Conservation (phyloP, 2,797 vertebrate species). For the Alcedo quadribrachys region DNA sequence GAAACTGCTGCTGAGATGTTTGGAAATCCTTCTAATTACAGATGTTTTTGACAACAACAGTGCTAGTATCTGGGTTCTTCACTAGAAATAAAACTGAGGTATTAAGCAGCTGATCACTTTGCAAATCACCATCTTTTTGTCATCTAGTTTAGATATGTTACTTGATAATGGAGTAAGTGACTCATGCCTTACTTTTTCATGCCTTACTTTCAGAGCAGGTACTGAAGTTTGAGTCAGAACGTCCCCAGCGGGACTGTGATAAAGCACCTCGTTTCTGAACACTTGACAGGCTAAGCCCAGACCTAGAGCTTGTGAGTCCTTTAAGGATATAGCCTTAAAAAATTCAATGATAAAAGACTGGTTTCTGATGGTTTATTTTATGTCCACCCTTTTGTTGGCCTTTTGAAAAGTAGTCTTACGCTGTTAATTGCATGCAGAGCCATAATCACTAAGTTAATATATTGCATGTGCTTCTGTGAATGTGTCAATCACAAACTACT, state of each 20-base stretch:
- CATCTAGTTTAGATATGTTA: not conserved
- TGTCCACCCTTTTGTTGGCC: not conserved
- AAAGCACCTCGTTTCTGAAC: not conserved
- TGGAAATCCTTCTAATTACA: not conserved
- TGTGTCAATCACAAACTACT: not conserved
- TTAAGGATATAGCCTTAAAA: not conserved
- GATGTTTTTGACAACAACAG: not conserved
- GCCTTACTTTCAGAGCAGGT: not conserved
- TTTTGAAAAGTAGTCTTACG: not conserved
- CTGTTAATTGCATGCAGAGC: constrained; percentile 17
- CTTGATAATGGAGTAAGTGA: not conserved
- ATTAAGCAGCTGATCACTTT: not conserved
- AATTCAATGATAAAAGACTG: not conserved
- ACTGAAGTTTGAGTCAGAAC: not conserved
- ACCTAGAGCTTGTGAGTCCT: not conserved
- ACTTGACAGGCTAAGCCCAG: not conserved
- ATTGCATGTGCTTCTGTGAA: not conserved
- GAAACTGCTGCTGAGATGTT: not conserved
- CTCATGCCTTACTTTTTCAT: not conserved
- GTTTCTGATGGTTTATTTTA: not conserved
- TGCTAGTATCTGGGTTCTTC: not conserved
- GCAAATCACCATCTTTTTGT: not conserved
- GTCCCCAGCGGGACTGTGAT: not conserved
- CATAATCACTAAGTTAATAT: constrained; percentile 2
- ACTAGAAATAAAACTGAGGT: not conserved